A percentile compares a stretch with the other conserved stretches of the same genome.
These are phyloP conservation scores for Enteromius argenteus DNA, from an alignment of 2,797 vertebrate genomes.

Conservation along the genomic window DNA sequence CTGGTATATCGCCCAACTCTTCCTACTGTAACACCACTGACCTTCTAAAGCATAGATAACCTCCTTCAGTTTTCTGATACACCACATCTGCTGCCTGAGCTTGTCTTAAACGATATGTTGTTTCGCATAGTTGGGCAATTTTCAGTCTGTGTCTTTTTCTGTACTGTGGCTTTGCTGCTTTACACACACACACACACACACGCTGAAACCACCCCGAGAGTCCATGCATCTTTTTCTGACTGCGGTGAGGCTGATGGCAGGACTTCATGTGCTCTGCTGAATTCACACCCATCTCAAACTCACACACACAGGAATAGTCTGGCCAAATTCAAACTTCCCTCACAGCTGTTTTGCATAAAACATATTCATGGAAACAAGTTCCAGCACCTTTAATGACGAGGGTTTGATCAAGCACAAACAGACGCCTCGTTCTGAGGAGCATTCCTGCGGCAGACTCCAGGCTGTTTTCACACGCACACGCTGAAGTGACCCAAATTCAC, in stretches of 20 bases:
- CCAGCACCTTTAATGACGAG: constrained; percentile 31
- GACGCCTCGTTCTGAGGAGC: constrained; percentile 34
- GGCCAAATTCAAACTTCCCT: constrained; percentile 26
- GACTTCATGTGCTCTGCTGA: constrained; percentile 70
- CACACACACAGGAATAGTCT: constrained; percentile 72
- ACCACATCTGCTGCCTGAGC: background rate
- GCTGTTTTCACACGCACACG: constrained; percentile 76
- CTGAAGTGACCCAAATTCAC: constrained; percentile 54
- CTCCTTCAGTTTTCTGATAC: background rate
- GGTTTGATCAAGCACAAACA: constrained; percentile 26
- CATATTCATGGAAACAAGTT: constrained; percentile 33
- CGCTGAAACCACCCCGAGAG: constrained; percentile 54
- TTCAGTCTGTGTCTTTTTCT: constrained; percentile 12
- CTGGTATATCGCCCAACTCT: background rate
- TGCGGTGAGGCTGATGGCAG: constrained; percentile 40
- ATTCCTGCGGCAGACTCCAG: constrained; percentile 77
- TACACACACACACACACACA: constrained; percentile 17
- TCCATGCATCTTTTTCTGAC: constrained; percentile 50
- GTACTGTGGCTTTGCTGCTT: background rate
- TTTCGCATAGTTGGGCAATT: constrained; percentile 14
- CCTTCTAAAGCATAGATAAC: background rate
- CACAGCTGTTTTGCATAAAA: constrained; percentile 15
- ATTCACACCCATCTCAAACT: constrained; percentile 75
- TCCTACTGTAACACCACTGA: background rate
- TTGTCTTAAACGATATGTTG: background rate